Percentiles rank a stretch among this genome's conserved stretches.
phyloP scores from a whole-genome alignment of 2,888 invertebrate genomes.

The Sphaerophoria taeniata region DNA sequence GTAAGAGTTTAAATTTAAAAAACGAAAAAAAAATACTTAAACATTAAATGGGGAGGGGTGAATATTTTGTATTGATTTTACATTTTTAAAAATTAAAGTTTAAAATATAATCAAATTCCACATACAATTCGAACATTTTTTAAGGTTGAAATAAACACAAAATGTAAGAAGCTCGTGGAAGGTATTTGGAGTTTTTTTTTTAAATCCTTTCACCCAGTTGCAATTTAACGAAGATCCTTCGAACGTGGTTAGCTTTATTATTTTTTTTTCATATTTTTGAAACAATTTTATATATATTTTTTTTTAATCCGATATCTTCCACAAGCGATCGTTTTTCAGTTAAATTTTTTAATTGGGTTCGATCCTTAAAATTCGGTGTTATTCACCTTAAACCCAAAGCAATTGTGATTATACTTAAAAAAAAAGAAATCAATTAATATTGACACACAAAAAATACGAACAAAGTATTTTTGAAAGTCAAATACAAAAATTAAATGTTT shows the following conservation, averaged over 20 bases:
- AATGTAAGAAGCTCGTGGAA: conserved; percentile 63
- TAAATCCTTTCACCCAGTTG: conserved; percentile 24
- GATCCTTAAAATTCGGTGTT: conserved; percentile 64
- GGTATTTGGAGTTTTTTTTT: conserved; percentile 45
- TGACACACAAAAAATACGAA: conserved; percentile 26
- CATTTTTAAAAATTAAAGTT: conserved; percentile 17
- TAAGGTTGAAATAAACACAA: conserved; percentile 69
- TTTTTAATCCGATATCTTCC: conserved; percentile 64
- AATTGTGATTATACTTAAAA: conserved; percentile 73
- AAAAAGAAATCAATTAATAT: conserved; percentile 39
- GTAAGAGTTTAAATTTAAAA: conserved; percentile 44
- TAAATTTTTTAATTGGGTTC: conserved; percentile 6
- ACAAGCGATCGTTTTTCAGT: conserved; percentile 54
- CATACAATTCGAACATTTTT: conserved; percentile 44
- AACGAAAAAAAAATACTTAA: conserved; percentile 29
- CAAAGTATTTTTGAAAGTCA: conserved; percentile 63
- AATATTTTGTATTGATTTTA: conserved; percentile 66
- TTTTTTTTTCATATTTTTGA: not conserved
- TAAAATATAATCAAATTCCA: conserved; percentile 30
- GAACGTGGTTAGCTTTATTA: conserved; percentile 37
- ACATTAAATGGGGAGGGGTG: conserved; percentile 27
- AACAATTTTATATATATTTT: not conserved
- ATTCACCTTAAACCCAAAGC: conserved; percentile 75
- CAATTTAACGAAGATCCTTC: conserved; percentile 17
- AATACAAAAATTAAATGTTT: conserved; percentile 39